Evolutionary conservation across 2,888 invertebrate species (phyloP).

Genomic region (Cephus sareptanus): DNA sequence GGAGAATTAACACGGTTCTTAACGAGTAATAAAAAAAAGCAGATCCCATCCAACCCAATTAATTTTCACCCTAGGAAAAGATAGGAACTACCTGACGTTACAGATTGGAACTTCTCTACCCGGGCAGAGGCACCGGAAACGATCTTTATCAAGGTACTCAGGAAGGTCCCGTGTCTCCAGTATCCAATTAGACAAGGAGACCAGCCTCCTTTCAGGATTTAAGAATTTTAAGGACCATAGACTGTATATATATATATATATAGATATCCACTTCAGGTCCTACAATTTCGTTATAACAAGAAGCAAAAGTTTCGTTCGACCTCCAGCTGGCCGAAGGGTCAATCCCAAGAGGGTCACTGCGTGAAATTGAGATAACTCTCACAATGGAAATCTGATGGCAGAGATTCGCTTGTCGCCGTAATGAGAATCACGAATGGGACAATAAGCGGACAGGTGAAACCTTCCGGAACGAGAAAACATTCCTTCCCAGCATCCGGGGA

Average conservation of each 20-base stretch:
- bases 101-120: not conserved
- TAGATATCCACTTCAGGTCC: not conserved
- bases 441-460: constrained; percentile 1
- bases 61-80: not conserved
- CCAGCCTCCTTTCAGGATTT: not conserved
- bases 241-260: not conserved
- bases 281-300: not conserved
- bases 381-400: not conserved
- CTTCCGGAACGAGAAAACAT: not conserved
- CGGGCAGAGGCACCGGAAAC: not conserved
- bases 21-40: not conserved
- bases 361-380: not conserved
- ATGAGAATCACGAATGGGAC: not conserved
- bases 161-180: not conserved
- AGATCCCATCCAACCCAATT: not conserved
- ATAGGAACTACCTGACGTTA: not conserved
- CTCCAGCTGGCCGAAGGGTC: not conserved
- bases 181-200: not conserved
- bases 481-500: not conserved
- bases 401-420: not conserved
- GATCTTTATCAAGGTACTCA: not conserved
- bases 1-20: not conserved
- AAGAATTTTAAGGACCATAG: not conserved
- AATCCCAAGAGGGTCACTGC: not conserved
- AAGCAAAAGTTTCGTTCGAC: not conserved